These are phyloP conservation scores for Erebia palarica DNA, from an alignment of 2,888 invertebrate genomes.

Conservation along the genomic window DNA sequence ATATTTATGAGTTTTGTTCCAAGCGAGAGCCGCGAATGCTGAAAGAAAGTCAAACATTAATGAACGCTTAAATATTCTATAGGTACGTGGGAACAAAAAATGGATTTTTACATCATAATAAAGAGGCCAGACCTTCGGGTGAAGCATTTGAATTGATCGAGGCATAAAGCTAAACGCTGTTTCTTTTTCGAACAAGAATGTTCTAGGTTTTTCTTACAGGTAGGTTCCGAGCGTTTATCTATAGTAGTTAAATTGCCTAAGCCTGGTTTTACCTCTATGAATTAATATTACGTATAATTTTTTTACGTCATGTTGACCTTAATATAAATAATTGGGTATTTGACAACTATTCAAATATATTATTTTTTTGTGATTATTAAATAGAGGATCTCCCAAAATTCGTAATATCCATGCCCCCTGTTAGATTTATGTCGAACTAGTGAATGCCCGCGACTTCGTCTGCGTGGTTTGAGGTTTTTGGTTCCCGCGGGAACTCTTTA, in stretches of 20 bases:
- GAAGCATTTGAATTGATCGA: conserved; percentile 47
- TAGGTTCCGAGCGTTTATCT: neutral
- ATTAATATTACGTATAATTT: too few species aligned
- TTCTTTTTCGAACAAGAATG: conserved; percentile 6
- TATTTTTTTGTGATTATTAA: too few species aligned
- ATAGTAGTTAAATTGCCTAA: neutral
- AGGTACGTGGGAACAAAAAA: conserved; percentile 71
- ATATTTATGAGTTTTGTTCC: conserved; percentile 80
- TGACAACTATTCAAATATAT: too few species aligned
- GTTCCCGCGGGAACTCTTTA: too few species aligned
- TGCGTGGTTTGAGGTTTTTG: too few species aligned
- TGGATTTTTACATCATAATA: conserved; percentile 73
- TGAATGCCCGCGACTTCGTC: too few species aligned
- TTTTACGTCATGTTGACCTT: too few species aligned
- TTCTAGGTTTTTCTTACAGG: neutral
- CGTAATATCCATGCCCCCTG: too few species aligned
- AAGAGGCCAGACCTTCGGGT: conserved; percentile 40
- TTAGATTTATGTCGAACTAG: too few species aligned
- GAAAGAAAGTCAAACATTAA: conserved; percentile 79
- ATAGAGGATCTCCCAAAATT: too few species aligned
- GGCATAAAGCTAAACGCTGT: neutral
- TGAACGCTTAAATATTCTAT: conserved; percentile 77
- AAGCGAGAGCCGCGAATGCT: conserved; percentile 61
- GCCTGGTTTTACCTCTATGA: neutral
- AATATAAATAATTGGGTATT: too few species aligned